Evolutionary conservation across 2,797 vertebrate species (phyloP), one percentile per base, ranked within the genome.

Genomic region (Enteromius paludinosus): DNA sequence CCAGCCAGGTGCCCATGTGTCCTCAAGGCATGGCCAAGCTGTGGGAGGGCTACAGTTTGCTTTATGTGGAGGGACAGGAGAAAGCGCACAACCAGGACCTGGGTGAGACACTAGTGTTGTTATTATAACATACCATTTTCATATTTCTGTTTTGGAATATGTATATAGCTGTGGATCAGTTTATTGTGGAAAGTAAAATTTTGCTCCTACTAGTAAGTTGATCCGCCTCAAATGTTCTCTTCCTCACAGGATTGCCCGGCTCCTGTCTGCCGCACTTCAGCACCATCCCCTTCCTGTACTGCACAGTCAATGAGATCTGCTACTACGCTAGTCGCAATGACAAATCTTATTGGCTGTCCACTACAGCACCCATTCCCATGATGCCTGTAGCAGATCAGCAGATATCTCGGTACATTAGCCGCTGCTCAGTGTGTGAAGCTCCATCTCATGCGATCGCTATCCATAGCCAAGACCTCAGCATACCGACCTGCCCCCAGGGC

Each of bases 321-420:
- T 96, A 98, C 90, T 99, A 97, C 0, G 97, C 97, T 86, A 96
- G 96, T 88, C 94, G 96, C 71, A 99, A 98, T 0, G 98, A 99
- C 91, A 99, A 98, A 81, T 99, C 98, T 87, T 99, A 97, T 90
- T 99, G 98, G 98, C 97, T 99, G 20, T 99, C 98, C 85, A 99
- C 98, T 20, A 95, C 96, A 0, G 97, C 96, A 0, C 95, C 97
- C 33, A 99, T 99, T 77, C 98, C 98, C 88, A 99, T 99, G 98
- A 98, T 98, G 97, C 98, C 98, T 0, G 96, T 98, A 68, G 88
- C 91, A 81, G 93, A 95, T 3, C 8, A 79, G 2, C 94, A 97
- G 92, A 99, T 99, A 69, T 91, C 87, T 0, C 92, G 93, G 56
- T 98, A 98, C 88, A 98, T 99, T 93, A 99, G 97, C 88, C 96